Evolutionary conservation across 2,797 vertebrate genomes (phyloP), one percentile per base, ranked within the genome.

Genomic region (Sebastes itinus): DNA sequence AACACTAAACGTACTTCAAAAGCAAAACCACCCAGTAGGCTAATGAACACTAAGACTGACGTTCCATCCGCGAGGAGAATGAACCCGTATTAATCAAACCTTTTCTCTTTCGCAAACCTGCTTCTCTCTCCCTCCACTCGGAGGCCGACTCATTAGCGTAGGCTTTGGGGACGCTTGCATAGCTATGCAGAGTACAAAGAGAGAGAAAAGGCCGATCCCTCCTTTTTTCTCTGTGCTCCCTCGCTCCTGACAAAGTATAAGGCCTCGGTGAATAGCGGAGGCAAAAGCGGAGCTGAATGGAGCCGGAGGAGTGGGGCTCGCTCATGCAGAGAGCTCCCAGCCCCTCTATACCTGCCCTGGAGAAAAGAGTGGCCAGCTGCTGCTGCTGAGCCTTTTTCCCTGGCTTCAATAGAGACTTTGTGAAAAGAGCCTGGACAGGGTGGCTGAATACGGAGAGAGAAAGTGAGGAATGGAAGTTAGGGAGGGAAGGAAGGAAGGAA

Each of bases 361-460:
- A 93, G 92, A 94, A 92, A 93, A 92, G 93, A 92, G 82, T 7
- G 92, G 81, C 93, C 95, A 96, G 94, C 93, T 95, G 95, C 93
- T 94, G 92, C 94, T 66, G 89, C 84, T 92, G 88, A 89, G 92
- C 61, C 89, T 90, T 93, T 93, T 93, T 89, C 92, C 93, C 87
- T 80, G 77, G 87, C 87, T 91, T 95, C 92, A 95, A 95, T 95
- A 93, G 95, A 85, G 81, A 88, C 70, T 83, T 86, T 88, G 87
- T 95, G 94, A 95, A 95, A 95, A 90, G 93, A 91, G 74, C 82
- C 82, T n/a, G 87, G 92, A 92, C 91, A 88, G 89, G 82, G 77
- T 63, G 25, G 83, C 79, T 95, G 93, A 96, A 96, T 93, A 74
- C 78, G 13, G 75, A 61, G 81, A 85, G 90, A 88, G 87, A 81